Conservation (phyloP, 2,797 vertebrate species). For the Enteromius anoplus region DNA sequence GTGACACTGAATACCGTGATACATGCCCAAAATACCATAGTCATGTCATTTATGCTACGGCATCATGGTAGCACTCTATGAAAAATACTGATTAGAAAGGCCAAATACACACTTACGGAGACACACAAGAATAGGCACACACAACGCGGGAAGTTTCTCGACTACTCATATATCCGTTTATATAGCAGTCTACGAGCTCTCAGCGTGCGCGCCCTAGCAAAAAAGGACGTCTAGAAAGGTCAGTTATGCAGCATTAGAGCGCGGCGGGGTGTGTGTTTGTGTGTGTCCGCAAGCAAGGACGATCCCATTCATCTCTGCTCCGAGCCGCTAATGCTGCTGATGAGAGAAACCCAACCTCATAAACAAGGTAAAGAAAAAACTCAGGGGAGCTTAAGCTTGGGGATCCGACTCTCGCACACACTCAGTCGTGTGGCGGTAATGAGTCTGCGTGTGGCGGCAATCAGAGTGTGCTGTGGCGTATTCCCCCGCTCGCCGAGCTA, state of each 20-base stretch:
- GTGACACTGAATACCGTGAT: neutral
- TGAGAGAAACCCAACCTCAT: constrained; percentile 35
- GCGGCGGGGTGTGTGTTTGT: neutral
- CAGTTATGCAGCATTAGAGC: constrained; percentile 31
- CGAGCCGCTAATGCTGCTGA: constrained; percentile 26
- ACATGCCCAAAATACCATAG: neutral
- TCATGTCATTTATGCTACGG: neutral
- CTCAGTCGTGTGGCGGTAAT: constrained; percentile 17
- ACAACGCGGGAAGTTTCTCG: neutral
- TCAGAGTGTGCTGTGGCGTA: constrained; percentile 36
- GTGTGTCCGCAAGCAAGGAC: constrained; percentile 32
- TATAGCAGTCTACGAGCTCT: neutral
- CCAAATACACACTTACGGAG: constrained; percentile 1
- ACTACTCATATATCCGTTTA: neutral
- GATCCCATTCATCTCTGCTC: constrained; percentile 39
- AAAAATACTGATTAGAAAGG: neutral
- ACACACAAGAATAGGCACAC: neutral
- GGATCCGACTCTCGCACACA: neutral
- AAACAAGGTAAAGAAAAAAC: constrained; percentile 25
- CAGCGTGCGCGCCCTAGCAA: neutral
- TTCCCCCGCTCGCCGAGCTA: constrained; percentile 49
- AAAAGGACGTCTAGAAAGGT: constrained; percentile 39
- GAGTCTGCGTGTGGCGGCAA: constrained; percentile 33
- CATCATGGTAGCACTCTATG: neutral
- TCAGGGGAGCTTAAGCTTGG: constrained; percentile 11